Conservation (phyloP, 2,797 vertebrate genomes). For the Saxicola maurus region DNA sequence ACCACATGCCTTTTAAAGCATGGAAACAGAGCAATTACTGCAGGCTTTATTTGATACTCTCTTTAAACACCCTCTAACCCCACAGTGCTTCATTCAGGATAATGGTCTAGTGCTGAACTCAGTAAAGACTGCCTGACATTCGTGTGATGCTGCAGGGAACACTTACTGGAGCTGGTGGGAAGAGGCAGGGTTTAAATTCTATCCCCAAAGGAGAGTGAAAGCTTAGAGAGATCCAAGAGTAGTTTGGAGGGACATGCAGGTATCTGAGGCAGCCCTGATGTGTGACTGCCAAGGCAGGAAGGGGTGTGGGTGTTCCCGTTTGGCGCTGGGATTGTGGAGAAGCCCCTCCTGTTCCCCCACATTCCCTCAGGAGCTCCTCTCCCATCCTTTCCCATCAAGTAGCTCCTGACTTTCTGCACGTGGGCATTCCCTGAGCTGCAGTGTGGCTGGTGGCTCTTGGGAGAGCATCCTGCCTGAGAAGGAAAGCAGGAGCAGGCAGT, state of each 20-base stretch:
- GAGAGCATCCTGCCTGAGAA: neutral
- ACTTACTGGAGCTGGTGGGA: neutral
- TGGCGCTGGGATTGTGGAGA: neutral
- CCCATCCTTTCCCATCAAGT: conserved; percentile 28
- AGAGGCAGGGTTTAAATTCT: neutral
- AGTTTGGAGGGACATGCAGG: neutral
- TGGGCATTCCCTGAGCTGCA: neutral
- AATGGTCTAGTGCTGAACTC: neutral
- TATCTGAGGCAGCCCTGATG: neutral
- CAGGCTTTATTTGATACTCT: neutral
- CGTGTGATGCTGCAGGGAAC: neutral
- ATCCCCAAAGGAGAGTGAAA: neutral
- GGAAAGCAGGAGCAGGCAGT: neutral
- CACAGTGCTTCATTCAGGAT: neutral
- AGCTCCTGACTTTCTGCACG: conserved; percentile 4
- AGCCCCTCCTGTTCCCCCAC: conserved; percentile 18
- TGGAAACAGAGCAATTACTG: neutral
- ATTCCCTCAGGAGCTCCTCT: conserved; percentile 29
- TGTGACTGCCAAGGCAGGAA: conserved; percentile 11
- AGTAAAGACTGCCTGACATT: neutral
- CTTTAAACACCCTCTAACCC: neutral
- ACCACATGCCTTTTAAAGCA: neutral
- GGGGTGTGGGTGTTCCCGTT: conserved; percentile 9
- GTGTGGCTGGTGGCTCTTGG: accelerated
- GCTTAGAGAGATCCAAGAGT: neutral